Evolutionary conservation across 2,888 invertebrate species (phyloP).

Genomic region (Ichneumon xanthorius): DNA sequence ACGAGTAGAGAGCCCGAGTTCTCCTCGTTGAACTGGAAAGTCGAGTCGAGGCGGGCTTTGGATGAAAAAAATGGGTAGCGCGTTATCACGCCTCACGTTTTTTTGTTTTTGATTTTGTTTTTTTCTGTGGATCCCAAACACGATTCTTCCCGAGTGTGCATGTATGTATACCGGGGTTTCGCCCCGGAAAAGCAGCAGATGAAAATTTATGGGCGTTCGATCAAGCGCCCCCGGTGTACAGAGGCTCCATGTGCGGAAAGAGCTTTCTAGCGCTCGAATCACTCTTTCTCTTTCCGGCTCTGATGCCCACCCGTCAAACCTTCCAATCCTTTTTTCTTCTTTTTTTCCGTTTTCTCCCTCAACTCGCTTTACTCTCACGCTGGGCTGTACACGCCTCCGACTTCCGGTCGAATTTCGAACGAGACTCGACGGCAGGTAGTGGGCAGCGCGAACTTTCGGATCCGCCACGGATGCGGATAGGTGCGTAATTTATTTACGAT

Average conservation of each 20-base stretch:
- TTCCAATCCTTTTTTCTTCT: not conserved
- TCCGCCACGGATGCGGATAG: slow-evolving; percentile 38
- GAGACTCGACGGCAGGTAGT: slow-evolving; percentile 4
- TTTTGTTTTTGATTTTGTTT: slow-evolving; percentile 57
- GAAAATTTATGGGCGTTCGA: slow-evolving; percentile 74
- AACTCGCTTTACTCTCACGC: slow-evolving; percentile 24
- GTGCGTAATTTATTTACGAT: slow-evolving; percentile 66
- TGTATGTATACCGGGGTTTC: slow-evolving; percentile 37
- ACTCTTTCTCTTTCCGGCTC: slow-evolving; percentile 3
- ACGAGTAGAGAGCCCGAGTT: not conserved
- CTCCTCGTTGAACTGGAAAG: slow-evolving; percentile 18
- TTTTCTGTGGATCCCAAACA: slow-evolving; percentile 31
- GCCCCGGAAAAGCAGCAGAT: slow-evolving; percentile 67
- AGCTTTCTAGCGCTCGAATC: slow-evolving; percentile 26
- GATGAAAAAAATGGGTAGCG: slow-evolving; percentile 43
- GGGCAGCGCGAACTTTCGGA: slow-evolving; percentile 29
- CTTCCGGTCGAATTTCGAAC: slow-evolving; percentile 43
- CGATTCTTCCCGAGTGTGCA: slow-evolving; percentile 10
- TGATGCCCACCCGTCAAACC: slow-evolving; percentile 44
- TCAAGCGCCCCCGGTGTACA: slow-evolving; percentile 65
- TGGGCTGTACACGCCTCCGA: slow-evolving; percentile 39
- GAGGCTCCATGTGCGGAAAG: slow-evolving; percentile 34
- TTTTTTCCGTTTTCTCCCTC: not conserved
- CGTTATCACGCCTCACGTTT: slow-evolving; percentile 59
- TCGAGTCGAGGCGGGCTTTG: slow-evolving; percentile 5